Evolutionary conservation across 1,140 invertebrate species (phyloP), one percentile per base, ranked within the genome.

Genomic region (Zeugodacus cucurbitae): DNA sequence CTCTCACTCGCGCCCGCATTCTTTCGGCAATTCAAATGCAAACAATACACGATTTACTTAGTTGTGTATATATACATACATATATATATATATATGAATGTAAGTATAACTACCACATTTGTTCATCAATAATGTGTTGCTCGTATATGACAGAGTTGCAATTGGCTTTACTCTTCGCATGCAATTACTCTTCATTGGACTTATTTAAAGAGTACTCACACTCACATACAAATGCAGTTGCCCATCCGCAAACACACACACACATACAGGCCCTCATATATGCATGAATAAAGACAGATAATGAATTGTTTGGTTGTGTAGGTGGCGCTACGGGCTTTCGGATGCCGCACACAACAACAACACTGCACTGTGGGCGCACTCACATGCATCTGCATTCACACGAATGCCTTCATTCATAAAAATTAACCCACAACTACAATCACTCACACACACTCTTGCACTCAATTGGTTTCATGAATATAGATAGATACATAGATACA

Each of bases 391-490:
- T 48, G 41, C 74, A 82, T 32, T 78, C 26, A 78, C 11, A 8
- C 44, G 44, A 48, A 82, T 29, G 37, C n/a, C 10, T 82, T 48
- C 74, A 82, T 82, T 82, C 74, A 82, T 82, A 82, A 82, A 82
- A 82, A 48, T 74, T 37, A 74, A 74, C 67, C 44, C 17, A 48
- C n/a, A 48, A 14, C 14, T 3, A 82, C 8, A 48, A 54, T 1
- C 74, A 14, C 74, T 14, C 22, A 48, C 41, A 26, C n/a, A 26
- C n/a, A 62, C 58, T 26, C 58, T 7, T n/a, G n/a, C 58, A 62
- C 4, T n/a, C 58, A n/a, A 62, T 14, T 59, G 5, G 4, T 5
- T 59, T 26, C 5, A 59, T 26, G n/a, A 59, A 59, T 59, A 59
- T 10, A 0, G 14, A 54, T 20, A 4, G n/a, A n/a, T n/a, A n/a